Percentiles rank a stretch among this genome's conserved stretches.
phyloP scores from a whole-genome alignment of 2,113 vertebrate genomes.

The Mionectes macconnelli region DNA sequence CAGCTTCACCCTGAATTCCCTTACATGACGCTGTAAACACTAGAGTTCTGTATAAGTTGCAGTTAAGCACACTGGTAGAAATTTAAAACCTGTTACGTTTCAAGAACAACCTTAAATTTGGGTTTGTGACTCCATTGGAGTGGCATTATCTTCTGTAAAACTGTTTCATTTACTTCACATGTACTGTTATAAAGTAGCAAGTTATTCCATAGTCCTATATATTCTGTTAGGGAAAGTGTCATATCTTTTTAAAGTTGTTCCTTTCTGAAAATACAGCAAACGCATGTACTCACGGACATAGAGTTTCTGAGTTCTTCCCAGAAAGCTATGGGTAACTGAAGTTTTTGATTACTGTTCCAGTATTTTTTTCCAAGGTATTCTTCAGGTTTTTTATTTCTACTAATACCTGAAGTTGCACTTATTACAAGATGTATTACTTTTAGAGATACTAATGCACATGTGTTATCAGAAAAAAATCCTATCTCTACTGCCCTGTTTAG shows the following conservation, averaged over 20 bases:
- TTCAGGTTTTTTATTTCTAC: neutral
- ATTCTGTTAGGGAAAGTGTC: neutral
- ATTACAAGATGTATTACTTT: neutral
- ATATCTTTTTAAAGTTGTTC: neutral
- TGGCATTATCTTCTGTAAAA: neutral
- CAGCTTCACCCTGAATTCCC: neutral
- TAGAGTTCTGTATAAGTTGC: neutral
- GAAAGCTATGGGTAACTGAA: neutral
- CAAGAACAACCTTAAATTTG: neutral
- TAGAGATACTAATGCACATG: neutral
- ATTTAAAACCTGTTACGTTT: neutral
- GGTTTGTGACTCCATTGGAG: neutral
- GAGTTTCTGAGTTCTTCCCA: neutral
- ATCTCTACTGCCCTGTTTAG: neutral
- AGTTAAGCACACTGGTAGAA: neutral
- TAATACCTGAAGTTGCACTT: neutral
- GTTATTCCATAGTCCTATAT: neutral
- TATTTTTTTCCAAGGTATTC: neutral
- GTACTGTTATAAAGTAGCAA: neutral
- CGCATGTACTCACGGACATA: fast-evolving
- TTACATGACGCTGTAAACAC: neutral
- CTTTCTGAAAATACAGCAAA: neutral
- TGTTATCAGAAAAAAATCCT: neutral
- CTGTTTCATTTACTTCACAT: neutral
- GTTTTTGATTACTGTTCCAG: neutral